Evolutionary conservation across 1,140 invertebrate species (phyloP), one percentile per base, ranked within the genome.

Genomic region (Batillaria attramentaria): DNA sequence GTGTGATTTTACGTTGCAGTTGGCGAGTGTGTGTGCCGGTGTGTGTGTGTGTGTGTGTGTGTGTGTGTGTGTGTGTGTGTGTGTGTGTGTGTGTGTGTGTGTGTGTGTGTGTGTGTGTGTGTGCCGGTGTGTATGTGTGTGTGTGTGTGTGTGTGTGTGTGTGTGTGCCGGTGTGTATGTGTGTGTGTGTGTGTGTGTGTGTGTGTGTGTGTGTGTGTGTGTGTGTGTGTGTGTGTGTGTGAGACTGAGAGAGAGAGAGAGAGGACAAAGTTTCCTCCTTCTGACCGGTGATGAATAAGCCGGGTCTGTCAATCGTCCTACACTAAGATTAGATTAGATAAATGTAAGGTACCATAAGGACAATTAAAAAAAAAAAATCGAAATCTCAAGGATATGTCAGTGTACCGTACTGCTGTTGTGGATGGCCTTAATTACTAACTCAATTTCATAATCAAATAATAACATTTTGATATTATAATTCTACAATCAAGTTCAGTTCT

Each of bases 1-100:
- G n/a, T n/a, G n/a, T n/a, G n/a, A n/a, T n/a, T n/a, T n/a, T n/a
- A n/a, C n/a, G n/a, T n/a, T n/a, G n/a, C n/a, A n/a, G n/a, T n/a
- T n/a, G n/a, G 6, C 31, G 57, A n/a, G 57, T 62, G 13, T 62
- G 13, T 62, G 57, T 62, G 28, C n/a, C 20, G 6, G 13, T 13
- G 57, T 62, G 57, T 66, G 3, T 66, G 62, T 66, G 62, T 66
- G 62, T 66, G 62, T 66, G 62, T 66, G 62, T 66, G 62, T 66
- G 62, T 35, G 62, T 66, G 62, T 66, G 62, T 37, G 62, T 66
- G 62, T 66, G 62, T 66, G 62, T 4, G 62, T 66, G 62, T 37
- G 62, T 66, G 10, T 37, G 62, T 37, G 62, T 4, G 62, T 37
- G 62, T 66, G 28, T 37, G 62, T 66, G 62, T 4, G 28, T 37